phyloP scores from a whole-genome alignment of 2,797 vertebrate species.

The Trichosurus vulpecula region DNA sequence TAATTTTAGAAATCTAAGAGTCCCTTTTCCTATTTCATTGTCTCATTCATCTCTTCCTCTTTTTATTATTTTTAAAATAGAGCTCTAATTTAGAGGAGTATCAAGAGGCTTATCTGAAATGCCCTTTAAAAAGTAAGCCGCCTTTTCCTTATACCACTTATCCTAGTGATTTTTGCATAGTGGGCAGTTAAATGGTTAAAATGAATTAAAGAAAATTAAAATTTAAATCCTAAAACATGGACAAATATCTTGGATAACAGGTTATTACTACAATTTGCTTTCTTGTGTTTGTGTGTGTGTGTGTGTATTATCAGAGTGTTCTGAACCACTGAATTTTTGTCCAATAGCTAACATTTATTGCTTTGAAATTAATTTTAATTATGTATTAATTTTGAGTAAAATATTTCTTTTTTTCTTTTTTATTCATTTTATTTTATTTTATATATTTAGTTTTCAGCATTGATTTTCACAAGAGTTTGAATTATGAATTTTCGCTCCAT shows the following conservation, averaged over 20 bases:
- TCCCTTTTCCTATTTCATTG: constrained; percentile 36
- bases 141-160: constrained; percentile 69
- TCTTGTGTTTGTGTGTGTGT: too few relatives aligned
- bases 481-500: too few relatives aligned
- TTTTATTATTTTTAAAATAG: constrained; percentile 58
- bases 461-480: too few relatives aligned
- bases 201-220: neutral
- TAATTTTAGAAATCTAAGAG: constrained; percentile 38
- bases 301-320: too few relatives aligned
- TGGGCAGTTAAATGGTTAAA: neutral
- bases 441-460: too few relatives aligned
- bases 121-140: constrained; percentile 56
- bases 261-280: neutral
- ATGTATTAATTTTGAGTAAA: too few relatives aligned
- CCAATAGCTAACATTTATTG: too few relatives aligned
- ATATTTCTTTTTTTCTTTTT: too few relatives aligned
- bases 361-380: too few relatives aligned
- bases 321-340: too few relatives aligned
- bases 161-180: constrained; percentile 66
- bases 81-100: constrained; percentile 53
- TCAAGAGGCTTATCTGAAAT: constrained; percentile 62
- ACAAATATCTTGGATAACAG: neutral
- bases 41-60: neutral
- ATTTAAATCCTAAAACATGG: neutral
- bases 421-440: too few relatives aligned